Evolutionary conservation across 1,140 invertebrate genomes (phyloP), one percentile per base, ranked within the genome.

Genomic region (Myzus persicae): DNA sequence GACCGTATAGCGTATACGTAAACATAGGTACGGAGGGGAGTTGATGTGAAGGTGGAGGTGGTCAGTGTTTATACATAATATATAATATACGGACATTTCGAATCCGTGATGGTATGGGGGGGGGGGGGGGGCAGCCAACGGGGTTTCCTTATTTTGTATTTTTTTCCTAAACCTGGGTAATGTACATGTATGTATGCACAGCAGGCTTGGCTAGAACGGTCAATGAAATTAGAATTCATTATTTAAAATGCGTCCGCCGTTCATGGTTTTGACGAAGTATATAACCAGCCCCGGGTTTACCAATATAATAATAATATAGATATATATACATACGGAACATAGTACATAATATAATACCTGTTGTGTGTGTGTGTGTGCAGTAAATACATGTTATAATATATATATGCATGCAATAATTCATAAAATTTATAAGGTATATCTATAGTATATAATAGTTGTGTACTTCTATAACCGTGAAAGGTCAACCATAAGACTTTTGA

Each of bases 141-240:
- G 59, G 14, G 11, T 76, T 76, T 76, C 59, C 14, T 76, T 76
- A 36, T 76, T 76, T 76, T n/a, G 24, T 76, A n/a, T 76, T 76
- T 59, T 59, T 44, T 76, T 18, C 24, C n/a, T 76, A 76, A n/a
- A n/a, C n/a, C n/a, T 76, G 6, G 59, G 14, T 76, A 18, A n/a
- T n/a, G 31, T 76, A 36, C 8, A 11, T 26, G 54, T 59, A 11
- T 31, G 24, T 59, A 31, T 76, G n/a, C 59, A n/a, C 59, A 76
- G n/a, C 59, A 76, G n/a, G 36, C 59, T n/a, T 14, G 14, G 31
- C 59, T 76, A 76, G 24, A n/a, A n/a, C 59, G 31, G 59, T 76
- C 59, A 76, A 76, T n/a, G 59, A n/a, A 76, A 76, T 67, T 67
- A 67, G n/a, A 67, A 67, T 76, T n/a, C 59, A n/a, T 76, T 76